phyloP scores from a whole-genome alignment of 2,113 vertebrate species.

The Nymphicus hollandicus region DNA sequence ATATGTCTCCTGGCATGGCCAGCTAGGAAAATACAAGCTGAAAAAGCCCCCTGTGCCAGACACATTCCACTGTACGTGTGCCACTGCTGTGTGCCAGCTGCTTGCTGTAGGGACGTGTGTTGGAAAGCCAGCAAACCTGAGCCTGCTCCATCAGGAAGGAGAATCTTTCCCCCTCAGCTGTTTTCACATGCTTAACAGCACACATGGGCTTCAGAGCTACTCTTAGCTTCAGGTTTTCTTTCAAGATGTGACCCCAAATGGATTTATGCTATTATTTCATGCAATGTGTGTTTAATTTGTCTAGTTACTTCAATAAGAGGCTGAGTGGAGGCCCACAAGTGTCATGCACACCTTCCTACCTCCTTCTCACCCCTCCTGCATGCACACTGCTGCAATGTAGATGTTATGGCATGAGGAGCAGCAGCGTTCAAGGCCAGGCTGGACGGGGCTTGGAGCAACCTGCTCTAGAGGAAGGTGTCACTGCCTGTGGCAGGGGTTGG shows the following conservation, averaged over 20 bases:
- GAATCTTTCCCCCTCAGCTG: neutral
- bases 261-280: neutral
- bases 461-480: neutral
- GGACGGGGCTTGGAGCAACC: neutral
- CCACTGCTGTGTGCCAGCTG: neutral
- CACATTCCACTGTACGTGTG: neutral
- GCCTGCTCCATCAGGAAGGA: neutral
- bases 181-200: neutral
- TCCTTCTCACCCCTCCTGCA: neutral
- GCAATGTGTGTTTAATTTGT: neutral
- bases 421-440: neutral
- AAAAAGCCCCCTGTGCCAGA: conserved; percentile 12
- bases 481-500: neutral
- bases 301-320: neutral
- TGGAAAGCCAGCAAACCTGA: neutral
- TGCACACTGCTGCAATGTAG: neutral
- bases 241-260: neutral
- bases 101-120: neutral
- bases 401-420: neutral
- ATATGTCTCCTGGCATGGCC: conserved; percentile 46
- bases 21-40: conserved; percentile 15
- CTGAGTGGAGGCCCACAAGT: neutral
- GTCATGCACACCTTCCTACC: neutral
- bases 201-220: neutral
- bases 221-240: neutral